These are phyloP conservation scores for Tinea pellionella DNA, from an alignment of 2,888 invertebrate species.

Conservation along the genomic window DNA sequence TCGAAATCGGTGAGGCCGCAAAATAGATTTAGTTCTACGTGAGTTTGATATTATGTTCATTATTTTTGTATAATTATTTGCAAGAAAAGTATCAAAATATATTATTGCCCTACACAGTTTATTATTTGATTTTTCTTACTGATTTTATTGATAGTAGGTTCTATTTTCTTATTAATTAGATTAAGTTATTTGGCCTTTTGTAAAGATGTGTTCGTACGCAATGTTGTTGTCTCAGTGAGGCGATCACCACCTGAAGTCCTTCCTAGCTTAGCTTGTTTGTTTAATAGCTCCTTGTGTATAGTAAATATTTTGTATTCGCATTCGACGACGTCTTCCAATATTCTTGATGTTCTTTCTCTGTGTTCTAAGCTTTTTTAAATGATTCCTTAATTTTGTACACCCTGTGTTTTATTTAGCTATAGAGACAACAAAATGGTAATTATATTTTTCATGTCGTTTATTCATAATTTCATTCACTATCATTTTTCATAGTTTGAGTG, in stretches of 20 bases:
- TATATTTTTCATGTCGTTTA: background rate
- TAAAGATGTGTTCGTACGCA: constrained; percentile 32
- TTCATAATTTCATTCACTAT: background rate
- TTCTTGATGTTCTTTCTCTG: constrained; percentile 13
- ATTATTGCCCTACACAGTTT: too few species aligned
- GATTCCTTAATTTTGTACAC: background rate
- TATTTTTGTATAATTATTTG: too few species aligned
- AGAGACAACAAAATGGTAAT: background rate
- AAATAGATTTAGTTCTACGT: too few species aligned
- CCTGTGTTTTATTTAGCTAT: background rate
- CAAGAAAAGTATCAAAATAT: too few species aligned
- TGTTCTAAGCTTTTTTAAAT: constrained; percentile 1
- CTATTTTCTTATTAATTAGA: too few species aligned
- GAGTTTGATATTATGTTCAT: too few species aligned
- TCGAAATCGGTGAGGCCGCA: too few species aligned
- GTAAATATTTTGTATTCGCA: constrained; percentile 28
- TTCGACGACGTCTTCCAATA: constrained; percentile 31
- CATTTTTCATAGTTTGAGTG: background rate
- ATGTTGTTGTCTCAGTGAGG: constrained; percentile 41
- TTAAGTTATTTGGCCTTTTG: constrained; percentile 50
- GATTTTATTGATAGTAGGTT: too few species aligned
- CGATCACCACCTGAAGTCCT: constrained; percentile 38
- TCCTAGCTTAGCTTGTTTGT: constrained; percentile 50
- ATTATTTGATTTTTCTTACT: too few species aligned
- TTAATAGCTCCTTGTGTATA: constrained; percentile 27